A percentile compares a stretch with the other conserved stretches of the same genome.
phyloP scores from a whole-genome alignment of 2,113 vertebrate genomes.

The Heterochromis multidens region DNA sequence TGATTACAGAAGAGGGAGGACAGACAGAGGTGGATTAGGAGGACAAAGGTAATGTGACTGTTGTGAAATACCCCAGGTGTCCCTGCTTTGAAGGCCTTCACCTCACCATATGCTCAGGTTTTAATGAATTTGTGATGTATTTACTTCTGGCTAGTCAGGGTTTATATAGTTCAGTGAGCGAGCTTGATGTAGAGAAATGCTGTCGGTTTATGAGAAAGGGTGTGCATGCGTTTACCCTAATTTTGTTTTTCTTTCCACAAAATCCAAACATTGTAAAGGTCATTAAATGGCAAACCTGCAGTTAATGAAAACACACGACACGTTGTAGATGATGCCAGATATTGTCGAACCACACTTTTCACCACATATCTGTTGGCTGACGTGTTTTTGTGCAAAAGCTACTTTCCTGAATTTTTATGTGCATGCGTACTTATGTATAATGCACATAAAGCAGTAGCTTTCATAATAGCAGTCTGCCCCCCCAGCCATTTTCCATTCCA shows the following conservation, averaged over 20 bases:
- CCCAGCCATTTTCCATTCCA: slow-evolving; percentile 59
- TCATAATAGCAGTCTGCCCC: background rate
- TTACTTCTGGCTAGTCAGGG: background rate
- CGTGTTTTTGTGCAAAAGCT: slow-evolving; percentile 16
- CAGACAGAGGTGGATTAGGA: slow-evolving; percentile 21
- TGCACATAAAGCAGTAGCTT: slow-evolving; percentile 23
- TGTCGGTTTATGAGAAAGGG: background rate
- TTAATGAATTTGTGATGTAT: slow-evolving; percentile 12
- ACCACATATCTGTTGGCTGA: background rate
- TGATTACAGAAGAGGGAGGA: slow-evolving; percentile 5
- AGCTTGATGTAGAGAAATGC: background rate
- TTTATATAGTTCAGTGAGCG: background rate
- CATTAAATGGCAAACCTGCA: background rate
- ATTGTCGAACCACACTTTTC: slow-evolving; percentile 5
- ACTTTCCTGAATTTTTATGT: slow-evolving; percentile 27
- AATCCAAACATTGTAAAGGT: slow-evolving; percentile 1
- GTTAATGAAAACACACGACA: background rate
- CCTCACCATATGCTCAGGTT: slow-evolving; percentile 29
- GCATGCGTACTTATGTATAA: slow-evolving; percentile 23
- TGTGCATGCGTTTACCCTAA: background rate
- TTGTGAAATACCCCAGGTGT: slow-evolving; percentile 30
- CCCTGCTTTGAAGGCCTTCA: slow-evolving; percentile 26
- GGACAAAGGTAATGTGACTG: slow-evolving; percentile 38
- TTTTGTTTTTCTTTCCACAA: background rate
- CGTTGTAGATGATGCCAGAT: background rate